Evolutionary conservation across 1,140 invertebrate genomes (phyloP).

Genomic region (Oncopodura yosiiana): DNA sequence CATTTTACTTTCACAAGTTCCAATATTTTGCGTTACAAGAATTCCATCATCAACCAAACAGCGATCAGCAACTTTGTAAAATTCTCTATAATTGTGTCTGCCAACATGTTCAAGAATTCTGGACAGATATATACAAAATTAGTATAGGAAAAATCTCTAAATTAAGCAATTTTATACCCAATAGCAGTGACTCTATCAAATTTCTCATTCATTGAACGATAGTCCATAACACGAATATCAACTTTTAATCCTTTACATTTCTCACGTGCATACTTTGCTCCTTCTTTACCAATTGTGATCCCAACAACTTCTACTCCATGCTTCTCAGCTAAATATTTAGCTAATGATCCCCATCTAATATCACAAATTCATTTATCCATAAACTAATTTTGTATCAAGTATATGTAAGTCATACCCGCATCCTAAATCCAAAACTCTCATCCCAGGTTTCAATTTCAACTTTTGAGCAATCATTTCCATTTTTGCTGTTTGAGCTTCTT

Average conservation of each 20-base stretch:
- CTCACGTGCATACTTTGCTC: conserved; percentile 10
- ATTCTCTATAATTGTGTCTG: conserved; percentile 8
- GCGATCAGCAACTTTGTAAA: conserved; percentile 11
- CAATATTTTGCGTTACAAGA: conserved; percentile 22
- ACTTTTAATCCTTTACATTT: conserved; percentile 16
- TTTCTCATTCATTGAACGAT: conserved; percentile 21
- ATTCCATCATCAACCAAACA: conserved; percentile 16
- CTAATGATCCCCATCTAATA: conserved; percentile 36
- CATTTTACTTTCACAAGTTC: too few relatives aligned
- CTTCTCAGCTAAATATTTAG: conserved; percentile 20
- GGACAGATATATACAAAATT: too few relatives aligned
- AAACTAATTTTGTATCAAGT: too few relatives aligned
- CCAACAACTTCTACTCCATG: conserved; percentile 23
- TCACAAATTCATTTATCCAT: too few relatives aligned
- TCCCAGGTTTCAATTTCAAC: conserved; percentile 13
- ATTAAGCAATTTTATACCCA: too few relatives aligned
- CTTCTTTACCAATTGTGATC: conserved; percentile 18
- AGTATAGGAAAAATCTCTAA: too few relatives aligned
- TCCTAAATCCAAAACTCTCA: conserved; percentile 11
- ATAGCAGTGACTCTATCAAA: conserved; percentile 21
- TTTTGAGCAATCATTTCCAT: conserved; percentile 12
- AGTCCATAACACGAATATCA: conserved; percentile 19
- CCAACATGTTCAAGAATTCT: conserved; percentile 29
- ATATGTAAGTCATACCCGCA: too few relatives aligned
- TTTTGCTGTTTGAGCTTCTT: conserved; percentile 11